Evolutionary conservation across 92 coral and sea anemone species (phyloP).

Genomic region (Phenganax marumi): DNA sequence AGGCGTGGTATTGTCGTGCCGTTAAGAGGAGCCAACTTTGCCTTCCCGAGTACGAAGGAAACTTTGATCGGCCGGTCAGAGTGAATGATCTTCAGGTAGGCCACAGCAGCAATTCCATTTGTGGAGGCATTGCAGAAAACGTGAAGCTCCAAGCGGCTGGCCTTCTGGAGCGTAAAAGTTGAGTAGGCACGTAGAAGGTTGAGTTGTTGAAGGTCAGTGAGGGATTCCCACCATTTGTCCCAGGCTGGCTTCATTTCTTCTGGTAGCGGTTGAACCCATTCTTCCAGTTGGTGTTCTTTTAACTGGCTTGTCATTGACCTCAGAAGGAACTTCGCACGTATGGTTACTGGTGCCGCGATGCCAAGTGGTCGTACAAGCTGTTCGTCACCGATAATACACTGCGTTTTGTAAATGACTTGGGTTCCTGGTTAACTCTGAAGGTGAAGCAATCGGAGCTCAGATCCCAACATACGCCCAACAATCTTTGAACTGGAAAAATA

Average conservation of each 20-base stretch:
- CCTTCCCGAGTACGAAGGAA: constrained; percentile 56
- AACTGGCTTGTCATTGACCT: constrained; percentile 52
- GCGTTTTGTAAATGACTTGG: constrained; percentile 58
- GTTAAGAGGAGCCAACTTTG: constrained; percentile 54
- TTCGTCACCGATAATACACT: constrained; percentile 55
- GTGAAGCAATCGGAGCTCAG: constrained; percentile 53
- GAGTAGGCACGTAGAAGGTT: constrained; percentile 49
- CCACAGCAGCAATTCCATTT: constrained; percentile 48
- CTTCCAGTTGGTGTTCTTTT: constrained; percentile 45
- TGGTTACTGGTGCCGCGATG: constrained; percentile 54
- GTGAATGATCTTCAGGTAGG: constrained; percentile 47
- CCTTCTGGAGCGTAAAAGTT: constrained; percentile 7
- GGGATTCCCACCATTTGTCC: constrained; percentile 49
- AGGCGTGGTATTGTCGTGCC: constrained; percentile 56
- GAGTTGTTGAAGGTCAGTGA: constrained; percentile 38
- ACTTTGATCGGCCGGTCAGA: constrained; percentile 47
- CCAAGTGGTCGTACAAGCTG: constrained; percentile 60
- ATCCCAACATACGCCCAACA: constrained; percentile 63
- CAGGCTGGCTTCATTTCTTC: constrained; percentile 57
- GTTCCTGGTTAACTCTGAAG: constrained; percentile 35
- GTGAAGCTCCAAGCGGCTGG: constrained; percentile 42
- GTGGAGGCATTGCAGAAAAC: constrained; percentile 56
- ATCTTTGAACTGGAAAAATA: constrained; percentile 61
- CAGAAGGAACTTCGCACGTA: constrained; percentile 54
- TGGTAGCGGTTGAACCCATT: constrained; percentile 38